These are phyloP conservation scores for Drosophila maculinotata DNA, from an alignment of 2,888 invertebrate genomes.

Conservation along the genomic window DNA sequence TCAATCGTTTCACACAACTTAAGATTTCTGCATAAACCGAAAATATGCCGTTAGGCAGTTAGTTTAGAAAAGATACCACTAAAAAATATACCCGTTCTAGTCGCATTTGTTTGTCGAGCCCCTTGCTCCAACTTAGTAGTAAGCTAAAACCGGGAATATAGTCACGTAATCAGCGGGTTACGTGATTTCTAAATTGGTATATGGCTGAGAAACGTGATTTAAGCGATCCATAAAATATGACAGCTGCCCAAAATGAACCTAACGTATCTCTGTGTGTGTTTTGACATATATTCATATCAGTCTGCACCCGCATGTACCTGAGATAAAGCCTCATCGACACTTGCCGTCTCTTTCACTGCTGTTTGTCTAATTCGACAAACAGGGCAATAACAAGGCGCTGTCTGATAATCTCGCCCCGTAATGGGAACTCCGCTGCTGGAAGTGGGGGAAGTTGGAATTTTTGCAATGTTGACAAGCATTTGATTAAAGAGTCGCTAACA, in stretches of 20 bases:
- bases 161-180: constrained; percentile 36
- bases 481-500: constrained; percentile 63
- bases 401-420: constrained; percentile 39
- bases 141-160: background rate
- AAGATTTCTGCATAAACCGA: too few species aligned
- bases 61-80: constrained; percentile 7
- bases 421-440: constrained; percentile 39
- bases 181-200: constrained; percentile 41
- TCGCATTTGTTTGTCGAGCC: constrained; percentile 16
- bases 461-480: constrained; percentile 72
- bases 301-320: constrained; percentile 43
- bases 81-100: background rate
- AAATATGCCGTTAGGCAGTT: background rate
- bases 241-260: constrained; percentile 35
- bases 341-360: constrained; percentile 7
- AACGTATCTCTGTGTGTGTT: background rate
- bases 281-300: constrained; percentile 45
- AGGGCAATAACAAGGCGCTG: constrained; percentile 35
- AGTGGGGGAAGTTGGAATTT: constrained; percentile 40
- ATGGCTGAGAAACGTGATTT: constrained; percentile 42
- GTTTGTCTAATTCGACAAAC: constrained; percentile 70
- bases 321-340: constrained; percentile 31
- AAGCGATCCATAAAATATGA: constrained; percentile 50
- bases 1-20: too few species aligned
- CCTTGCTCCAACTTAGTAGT: background rate